phyloP scores from a whole-genome alignment of 1,140 invertebrate genomes.

The Leptinotarsa texana region DNA sequence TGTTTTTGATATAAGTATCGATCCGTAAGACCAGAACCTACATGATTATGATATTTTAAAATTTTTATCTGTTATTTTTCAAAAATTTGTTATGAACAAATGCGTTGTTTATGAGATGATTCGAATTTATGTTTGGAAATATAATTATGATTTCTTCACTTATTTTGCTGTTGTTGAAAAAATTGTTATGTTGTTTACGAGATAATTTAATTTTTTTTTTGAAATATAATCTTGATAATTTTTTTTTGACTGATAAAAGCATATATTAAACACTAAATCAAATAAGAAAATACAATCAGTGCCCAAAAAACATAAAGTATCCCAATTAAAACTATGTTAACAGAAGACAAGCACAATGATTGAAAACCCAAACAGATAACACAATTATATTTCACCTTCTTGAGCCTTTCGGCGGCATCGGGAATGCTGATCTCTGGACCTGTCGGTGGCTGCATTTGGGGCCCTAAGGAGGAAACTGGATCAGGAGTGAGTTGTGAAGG shows the following conservation, averaged over 20 bases:
- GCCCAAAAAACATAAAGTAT: constrained; percentile 31
- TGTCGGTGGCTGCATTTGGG: constrained; percentile 45
- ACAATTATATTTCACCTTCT: constrained; percentile 52
- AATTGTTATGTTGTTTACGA: too few species aligned
- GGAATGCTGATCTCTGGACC: constrained; percentile 14
- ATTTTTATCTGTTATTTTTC: too few species aligned
- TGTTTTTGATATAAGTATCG: too few species aligned
- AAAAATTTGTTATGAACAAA: too few species aligned
- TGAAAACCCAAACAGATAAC: constrained; percentile 41
- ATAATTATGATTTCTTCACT: too few species aligned
- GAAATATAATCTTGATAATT: too few species aligned
- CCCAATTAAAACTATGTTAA: constrained; percentile 36
- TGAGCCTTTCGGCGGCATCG: constrained; percentile 32
- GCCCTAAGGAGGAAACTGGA: constrained; percentile 39
- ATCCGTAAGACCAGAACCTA: too few species aligned
- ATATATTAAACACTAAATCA: constrained; percentile 15
- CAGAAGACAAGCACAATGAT: constrained; percentile 37
- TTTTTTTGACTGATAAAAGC: constrained; percentile 1
- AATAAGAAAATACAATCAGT: constrained; percentile 29
- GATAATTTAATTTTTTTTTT: too few species aligned
- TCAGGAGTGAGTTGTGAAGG: constrained; percentile 34
- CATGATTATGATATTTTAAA: too few species aligned
- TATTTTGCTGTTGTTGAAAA: too few species aligned
- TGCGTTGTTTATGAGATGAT: too few species aligned
- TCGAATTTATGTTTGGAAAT: too few species aligned